Conservation (phyloP, 2,797 vertebrate species). For the Spondyliosoma cantharus region DNA sequence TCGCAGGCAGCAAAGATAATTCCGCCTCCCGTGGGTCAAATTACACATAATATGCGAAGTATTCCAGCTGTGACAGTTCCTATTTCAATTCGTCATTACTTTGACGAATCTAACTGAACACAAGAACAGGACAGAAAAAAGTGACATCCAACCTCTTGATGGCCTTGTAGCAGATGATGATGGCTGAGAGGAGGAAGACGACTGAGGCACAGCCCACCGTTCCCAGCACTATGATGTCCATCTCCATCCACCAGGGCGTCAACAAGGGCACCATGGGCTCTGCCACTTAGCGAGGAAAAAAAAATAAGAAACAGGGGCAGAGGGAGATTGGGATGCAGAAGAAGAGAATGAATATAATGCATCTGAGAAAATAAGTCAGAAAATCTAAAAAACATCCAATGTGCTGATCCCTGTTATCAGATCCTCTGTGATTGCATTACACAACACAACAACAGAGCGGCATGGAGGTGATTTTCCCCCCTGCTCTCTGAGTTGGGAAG, state of each 20-base stretch:
- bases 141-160: constrained; percentile 91
- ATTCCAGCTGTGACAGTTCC: constrained; percentile 21
- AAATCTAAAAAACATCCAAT: constrained; percentile 5
- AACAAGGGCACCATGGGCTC: constrained; percentile 81
- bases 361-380: constrained; percentile 1
- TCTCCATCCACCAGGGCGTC: constrained; percentile 92
- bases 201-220: constrained; percentile 90
- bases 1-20: constrained; percentile 15
- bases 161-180: constrained; percentile 99
- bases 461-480: constrained; percentile 30
- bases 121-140: constrained; percentile 9
- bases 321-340: constrained; percentile 37
- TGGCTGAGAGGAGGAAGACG: constrained; percentile 91
- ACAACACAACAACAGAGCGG: constrained; percentile 38
- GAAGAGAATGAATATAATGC: constrained; percentile 22
- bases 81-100: constrained; percentile 30
- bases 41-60: constrained; percentile 39
- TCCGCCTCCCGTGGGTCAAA: constrained; percentile 33
- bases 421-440: constrained; percentile 24
- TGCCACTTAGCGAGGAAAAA: constrained; percentile 79
- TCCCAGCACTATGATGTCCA: constrained; percentile 90
- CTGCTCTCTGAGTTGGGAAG: constrained; percentile 36
- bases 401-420: neutral
- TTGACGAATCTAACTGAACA: constrained; percentile 17
- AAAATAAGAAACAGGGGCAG: constrained; percentile 24